Percentiles rank a stretch among this genome's conserved stretches.
phyloP scores from a whole-genome alignment of 2,888 invertebrate species.

The Agelastica alni region DNA sequence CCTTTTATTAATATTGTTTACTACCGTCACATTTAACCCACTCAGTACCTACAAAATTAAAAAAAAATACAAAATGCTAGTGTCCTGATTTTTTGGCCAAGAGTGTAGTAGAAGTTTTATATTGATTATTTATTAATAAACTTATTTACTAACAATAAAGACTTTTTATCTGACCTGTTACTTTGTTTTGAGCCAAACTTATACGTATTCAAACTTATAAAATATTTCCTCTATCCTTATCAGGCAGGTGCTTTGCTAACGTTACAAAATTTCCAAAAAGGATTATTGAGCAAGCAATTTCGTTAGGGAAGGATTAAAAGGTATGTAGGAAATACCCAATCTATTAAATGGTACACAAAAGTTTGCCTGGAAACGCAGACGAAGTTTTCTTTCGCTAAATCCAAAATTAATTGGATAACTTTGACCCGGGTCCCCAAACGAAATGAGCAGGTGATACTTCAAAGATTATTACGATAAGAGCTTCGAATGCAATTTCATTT shows the following conservation, averaged over 20 bases:
- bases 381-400: constrained; percentile 22
- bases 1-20: too few relatives aligned
- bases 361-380: constrained; percentile 19
- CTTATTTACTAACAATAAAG: too few relatives aligned
- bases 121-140: too few relatives aligned
- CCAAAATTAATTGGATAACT: constrained; percentile 26
- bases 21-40: too few relatives aligned
- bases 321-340: constrained; percentile 22
- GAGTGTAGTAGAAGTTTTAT: too few relatives aligned
- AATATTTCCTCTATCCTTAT: too few relatives aligned
- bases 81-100: too few relatives aligned
- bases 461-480: background rate
- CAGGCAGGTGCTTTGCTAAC: constrained; percentile 7
- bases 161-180: too few relatives aligned
- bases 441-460: background rate
- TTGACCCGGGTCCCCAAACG: constrained; percentile 9
- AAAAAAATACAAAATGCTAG: too few relatives aligned
- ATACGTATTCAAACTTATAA: too few relatives aligned
- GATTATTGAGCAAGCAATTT: constrained; percentile 23
- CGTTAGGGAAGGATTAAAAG: constrained; percentile 25
- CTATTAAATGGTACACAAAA: constrained; percentile 25
- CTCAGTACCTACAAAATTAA: too few relatives aligned
- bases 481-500: background rate
- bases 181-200: too few relatives aligned
- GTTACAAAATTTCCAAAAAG: constrained; percentile 27